These are phyloP conservation scores for Phrixothrix hirtus DNA, from an alignment of 2,888 invertebrate genomes.

Conservation along the genomic window DNA sequence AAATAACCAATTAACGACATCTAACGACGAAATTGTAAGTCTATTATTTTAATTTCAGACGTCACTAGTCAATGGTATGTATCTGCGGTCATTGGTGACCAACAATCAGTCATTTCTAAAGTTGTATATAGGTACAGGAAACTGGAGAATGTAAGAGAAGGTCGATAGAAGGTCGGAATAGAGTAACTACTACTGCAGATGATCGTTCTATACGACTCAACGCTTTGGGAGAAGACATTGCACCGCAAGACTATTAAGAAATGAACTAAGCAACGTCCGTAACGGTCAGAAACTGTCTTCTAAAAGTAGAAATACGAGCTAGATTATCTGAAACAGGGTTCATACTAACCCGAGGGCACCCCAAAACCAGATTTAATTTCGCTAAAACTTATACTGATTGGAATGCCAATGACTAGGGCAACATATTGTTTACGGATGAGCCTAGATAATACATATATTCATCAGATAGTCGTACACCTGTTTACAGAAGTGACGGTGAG, in stretches of 20 bases:
- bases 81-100: background rate
- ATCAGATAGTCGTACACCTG: background rate
- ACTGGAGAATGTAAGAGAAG: background rate
- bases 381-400: background rate
- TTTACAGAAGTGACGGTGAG: background rate
- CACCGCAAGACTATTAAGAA: background rate
- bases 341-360: background rate
- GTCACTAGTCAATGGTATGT: background rate
- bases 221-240: background rate
- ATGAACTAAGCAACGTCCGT: background rate
- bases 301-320: background rate
- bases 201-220: background rate
- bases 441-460: too few relatives aligned
- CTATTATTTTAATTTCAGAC: background rate
- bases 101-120: background rate
- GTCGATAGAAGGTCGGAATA: background rate
- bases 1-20: background rate
- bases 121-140: background rate
- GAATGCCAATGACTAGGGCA: background rate
- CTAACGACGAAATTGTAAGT: background rate
- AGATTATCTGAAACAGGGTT: background rate
- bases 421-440: background rate
- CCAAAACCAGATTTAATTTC: background rate
- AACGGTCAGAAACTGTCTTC: background rate
- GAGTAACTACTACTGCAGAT: background rate